Evolutionary conservation across 2,113 vertebrate species (phyloP), one percentile per base, ranked within the genome.

Genomic region (Orycteropus afer): DNA sequence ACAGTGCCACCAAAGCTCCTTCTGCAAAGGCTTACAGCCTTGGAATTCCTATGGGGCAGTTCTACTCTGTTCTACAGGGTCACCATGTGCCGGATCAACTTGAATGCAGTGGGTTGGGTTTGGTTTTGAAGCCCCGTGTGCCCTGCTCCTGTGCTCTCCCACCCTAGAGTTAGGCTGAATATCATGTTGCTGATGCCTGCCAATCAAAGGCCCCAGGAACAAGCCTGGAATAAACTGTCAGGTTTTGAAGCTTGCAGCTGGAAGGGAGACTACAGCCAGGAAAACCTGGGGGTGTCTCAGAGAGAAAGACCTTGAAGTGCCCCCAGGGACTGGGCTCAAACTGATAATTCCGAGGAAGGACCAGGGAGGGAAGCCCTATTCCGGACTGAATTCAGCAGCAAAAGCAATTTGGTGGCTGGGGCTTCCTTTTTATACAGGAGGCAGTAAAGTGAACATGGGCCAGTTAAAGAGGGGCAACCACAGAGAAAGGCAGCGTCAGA

Each of bases 281-380:
- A 74, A 34, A 1, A 23, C 15, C 45, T 17, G 2, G 0, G 3
- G 0, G 1, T 7, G 12, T 4, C 27, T 61, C 7, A 4, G 20
- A 2, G 0, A 34, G 83, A 23, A 53, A 57, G 22, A 1, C 0
- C 17, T 11, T 5, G 10, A 14, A 42, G 69, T 47, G 47, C 11
- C 4, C 42, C 67, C 32, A 9, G 18, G 25, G n/a, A 47, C 74
- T 9, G 45, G 42, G 7, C 32, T 45, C 7, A 12, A 14, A 10
- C 14, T 18, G 22, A 25, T 12, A 47, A 15, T 13, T 29, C n/a
- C 15, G 1, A 53, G 63, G 37, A 32, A n/a, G 63, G 18, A 0
- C 42, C 2, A 18, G 25, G 49, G 42, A n/a, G 57, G 0, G 1
- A 2, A 65, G 57, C 10, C 42, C 22, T 5, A 27, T 5, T 4